phyloP scores from a whole-genome alignment of 2,888 invertebrate species.

The Netelia melanura region DNA sequence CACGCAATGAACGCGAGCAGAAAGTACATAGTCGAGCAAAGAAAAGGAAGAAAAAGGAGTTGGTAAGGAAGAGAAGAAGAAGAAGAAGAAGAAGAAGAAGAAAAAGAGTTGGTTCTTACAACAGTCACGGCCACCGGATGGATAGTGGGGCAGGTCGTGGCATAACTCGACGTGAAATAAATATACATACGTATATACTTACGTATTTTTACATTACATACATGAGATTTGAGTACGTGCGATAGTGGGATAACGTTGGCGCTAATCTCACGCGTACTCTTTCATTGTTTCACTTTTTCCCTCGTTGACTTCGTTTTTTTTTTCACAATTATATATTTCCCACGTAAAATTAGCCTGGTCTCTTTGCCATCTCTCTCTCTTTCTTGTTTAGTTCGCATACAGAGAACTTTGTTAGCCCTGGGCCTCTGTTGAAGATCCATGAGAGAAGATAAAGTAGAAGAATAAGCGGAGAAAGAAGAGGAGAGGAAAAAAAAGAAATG shows the following conservation, averaged over 20 bases:
- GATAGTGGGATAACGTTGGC: slow-evolving; percentile 17
- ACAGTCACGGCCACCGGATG: slow-evolving; percentile 67
- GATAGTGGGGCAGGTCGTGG: slow-evolving; percentile 84
- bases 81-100: slow-evolving; percentile 37
- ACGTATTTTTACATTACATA: neutral
- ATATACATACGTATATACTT: slow-evolving; percentile 1
- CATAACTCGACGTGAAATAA: slow-evolving; percentile 64
- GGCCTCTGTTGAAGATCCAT: slow-evolving; percentile 49
- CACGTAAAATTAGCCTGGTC: slow-evolving; percentile 6
- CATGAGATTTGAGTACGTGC: neutral
- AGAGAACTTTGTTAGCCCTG: neutral
- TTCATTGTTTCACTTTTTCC: slow-evolving; percentile 38
- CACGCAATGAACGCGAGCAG: slow-evolving; percentile 53
- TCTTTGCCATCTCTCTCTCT: neutral
- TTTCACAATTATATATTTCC: slow-evolving; percentile 8
- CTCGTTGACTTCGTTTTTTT: neutral
- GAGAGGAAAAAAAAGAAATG: slow-evolving; percentile 25
- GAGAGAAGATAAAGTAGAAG: slow-evolving; percentile 42
- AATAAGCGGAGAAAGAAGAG: slow-evolving; percentile 2
- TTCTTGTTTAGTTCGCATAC: neutral
- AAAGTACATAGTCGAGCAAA: slow-evolving; percentile 45
- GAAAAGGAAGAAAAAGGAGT: slow-evolving; percentile 44
- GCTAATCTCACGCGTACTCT: slow-evolving; percentile 10
- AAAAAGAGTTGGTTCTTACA: slow-evolving; percentile 34
- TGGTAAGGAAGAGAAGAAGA: slow-evolving; percentile 36